Percentiles rank a stretch among this genome's conserved stretches.
Evolutionary conservation across 2,888 invertebrate genomes (phyloP).

Genomic region (Nomada fabriciana): DNA sequence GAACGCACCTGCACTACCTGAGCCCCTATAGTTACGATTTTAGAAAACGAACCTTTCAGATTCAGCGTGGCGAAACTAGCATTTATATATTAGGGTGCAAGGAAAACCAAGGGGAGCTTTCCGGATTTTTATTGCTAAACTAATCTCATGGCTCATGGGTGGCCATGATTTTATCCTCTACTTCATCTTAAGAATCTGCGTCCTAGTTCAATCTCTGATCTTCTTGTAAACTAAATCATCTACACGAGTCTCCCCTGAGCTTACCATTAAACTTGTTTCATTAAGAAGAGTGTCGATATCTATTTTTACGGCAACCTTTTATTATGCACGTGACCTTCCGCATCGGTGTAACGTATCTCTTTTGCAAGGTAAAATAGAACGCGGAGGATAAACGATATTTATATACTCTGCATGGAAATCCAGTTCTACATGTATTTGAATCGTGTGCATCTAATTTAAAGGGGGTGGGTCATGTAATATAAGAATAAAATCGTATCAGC

Average conservation of each 20-base stretch:
- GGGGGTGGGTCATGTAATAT: too few species aligned
- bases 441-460: too few species aligned
- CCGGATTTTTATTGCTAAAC: constrained; percentile 20
- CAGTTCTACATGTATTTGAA: too few species aligned
- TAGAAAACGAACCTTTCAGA: constrained; percentile 17
- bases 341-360: constrained; percentile 1
- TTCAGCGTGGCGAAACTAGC: constrained; percentile 14
- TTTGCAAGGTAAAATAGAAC: too few species aligned
- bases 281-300: constrained; percentile 51
- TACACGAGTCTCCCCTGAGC: not conserved
- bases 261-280: constrained; percentile 20
- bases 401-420: too few species aligned
- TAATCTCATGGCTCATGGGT: not conserved
- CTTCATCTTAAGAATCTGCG: not conserved
- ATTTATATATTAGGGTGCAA: constrained; percentile 9
- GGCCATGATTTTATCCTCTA: constrained; percentile 8
- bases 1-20: constrained; percentile 45
- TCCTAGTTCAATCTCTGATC: not conserved
- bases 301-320: constrained; percentile 59
- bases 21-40: constrained; percentile 19
- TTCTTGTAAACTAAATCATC: not conserved
- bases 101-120: constrained; percentile 1
- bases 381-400: too few species aligned
- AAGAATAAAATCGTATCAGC: too few species aligned
- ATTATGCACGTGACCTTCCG: constrained; percentile 47